These are phyloP conservation scores for Hippocampus guttulatus DNA, from an alignment of 2,113 vertebrate genomes.

Conservation along the genomic window DNA sequence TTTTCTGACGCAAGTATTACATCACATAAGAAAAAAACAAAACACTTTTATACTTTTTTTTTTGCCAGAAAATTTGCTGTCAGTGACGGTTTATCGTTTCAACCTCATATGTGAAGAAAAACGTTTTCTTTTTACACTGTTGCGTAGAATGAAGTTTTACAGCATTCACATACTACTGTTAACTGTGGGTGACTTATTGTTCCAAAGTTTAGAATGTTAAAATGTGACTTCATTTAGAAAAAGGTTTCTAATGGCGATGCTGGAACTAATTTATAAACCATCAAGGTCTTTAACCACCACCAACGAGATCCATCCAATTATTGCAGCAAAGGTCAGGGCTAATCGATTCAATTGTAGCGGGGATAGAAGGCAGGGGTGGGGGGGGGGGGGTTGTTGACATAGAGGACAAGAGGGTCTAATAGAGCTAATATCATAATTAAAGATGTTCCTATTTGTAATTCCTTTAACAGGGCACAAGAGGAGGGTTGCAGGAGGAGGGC, in stretches of 20 bases:
- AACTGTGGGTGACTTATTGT: too few relatives aligned
- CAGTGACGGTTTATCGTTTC: too few relatives aligned
- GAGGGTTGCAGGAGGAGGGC: conserved; percentile 15
- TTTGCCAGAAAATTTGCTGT: too few relatives aligned
- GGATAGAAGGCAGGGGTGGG: conserved; percentile 16
- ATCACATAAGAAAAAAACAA: too few relatives aligned
- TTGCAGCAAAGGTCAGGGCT: conserved; percentile 71
- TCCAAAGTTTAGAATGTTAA: too few relatives aligned
- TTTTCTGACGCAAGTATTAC: too few relatives aligned
- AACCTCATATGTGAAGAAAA: too few relatives aligned
- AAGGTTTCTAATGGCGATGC: too few relatives aligned
- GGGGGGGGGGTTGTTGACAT: conserved; percentile 1
- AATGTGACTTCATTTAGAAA: too few relatives aligned
- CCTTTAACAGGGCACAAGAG: conserved; percentile 21
- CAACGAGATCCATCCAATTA: conserved; percentile 76
- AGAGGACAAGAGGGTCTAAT: conserved; percentile 11
- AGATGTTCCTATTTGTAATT: conserved; percentile 28
- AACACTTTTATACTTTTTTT: too few relatives aligned
- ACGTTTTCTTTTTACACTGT: background rate
- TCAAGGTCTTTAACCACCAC: conserved; percentile 69
- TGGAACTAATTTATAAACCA: conserved; percentile 57
- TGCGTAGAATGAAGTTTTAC: too few relatives aligned
- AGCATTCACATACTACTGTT: too few relatives aligned
- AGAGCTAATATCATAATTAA: conserved; percentile 26
- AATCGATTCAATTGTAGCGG: conserved; percentile 66